Evolutionary conservation across 2,797 vertebrate species (phyloP).

Genomic region (Rousettus madagascariensis): DNA sequence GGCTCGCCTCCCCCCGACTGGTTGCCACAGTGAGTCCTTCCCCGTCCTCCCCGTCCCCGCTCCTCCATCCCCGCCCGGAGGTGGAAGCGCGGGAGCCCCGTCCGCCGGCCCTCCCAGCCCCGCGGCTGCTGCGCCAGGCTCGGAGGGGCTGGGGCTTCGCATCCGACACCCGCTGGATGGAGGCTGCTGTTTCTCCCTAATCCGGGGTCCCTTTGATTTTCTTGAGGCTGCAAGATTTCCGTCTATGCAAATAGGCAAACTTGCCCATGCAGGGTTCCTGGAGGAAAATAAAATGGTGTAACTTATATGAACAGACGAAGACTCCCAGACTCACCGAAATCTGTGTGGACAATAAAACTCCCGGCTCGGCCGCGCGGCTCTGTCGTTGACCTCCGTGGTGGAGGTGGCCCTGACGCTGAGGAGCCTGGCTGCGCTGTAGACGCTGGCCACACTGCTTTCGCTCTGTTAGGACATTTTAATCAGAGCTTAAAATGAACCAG

Average conservation of each 20-base stretch:
- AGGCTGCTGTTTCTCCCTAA: neutral
- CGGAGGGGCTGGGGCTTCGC: rapidly evolving
- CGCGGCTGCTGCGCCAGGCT: no score
- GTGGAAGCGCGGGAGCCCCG: rapidly evolving
- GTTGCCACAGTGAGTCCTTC: neutral
- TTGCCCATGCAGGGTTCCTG: neutral
- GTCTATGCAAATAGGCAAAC: neutral
- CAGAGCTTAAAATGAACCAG: neutral
- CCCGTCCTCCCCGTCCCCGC: neutral
- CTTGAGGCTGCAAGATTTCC: rapidly evolving
- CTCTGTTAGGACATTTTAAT: neutral
- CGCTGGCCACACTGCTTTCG: rapidly evolving
- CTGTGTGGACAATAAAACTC: neutral
- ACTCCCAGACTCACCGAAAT: neutral
- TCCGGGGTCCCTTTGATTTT: neutral
- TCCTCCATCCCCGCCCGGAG: neutral
- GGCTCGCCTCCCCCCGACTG: neutral
- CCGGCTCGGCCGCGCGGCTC: rapidly evolving
- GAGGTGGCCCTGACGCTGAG: neutral
- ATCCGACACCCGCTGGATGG: rapidly evolving
- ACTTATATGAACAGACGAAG: neutral
- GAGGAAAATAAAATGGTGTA: neutral
- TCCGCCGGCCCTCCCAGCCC: neutral
- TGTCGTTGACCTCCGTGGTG: neutral
- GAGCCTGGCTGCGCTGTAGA: neutral